A percentile compares a stretch with the other conserved stretches of the same genome.
These are phyloP conservation scores for Polymixis flavicincta DNA, from an alignment of 2,888 invertebrate genomes.

Conservation along the genomic window DNA sequence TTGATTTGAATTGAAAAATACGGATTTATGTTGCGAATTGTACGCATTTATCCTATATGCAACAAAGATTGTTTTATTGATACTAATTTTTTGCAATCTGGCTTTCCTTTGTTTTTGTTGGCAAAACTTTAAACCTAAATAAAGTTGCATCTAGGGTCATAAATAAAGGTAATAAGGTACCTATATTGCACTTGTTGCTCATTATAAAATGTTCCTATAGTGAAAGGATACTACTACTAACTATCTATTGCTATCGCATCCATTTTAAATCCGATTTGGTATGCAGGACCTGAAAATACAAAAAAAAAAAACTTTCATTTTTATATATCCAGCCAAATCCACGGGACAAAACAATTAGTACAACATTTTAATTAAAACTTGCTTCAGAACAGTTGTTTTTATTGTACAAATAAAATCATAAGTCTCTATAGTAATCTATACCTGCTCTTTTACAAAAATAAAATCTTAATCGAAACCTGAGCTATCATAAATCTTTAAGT, in stretches of 20 bases:
- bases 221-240: background rate
- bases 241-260: background rate
- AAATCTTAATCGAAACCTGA: conserved; percentile 39
- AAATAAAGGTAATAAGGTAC: too few species aligned
- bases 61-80: background rate
- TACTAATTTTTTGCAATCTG: background rate
- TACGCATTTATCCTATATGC: too few species aligned
- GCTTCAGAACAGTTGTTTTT: conserved; percentile 44
- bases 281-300: background rate
- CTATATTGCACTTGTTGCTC: background rate
- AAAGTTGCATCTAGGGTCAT: too few species aligned
- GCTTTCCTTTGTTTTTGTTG: too few species aligned
- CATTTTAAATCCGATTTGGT: background rate
- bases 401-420: conserved; percentile 50
- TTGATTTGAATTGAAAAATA: background rate
- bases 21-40: background rate
- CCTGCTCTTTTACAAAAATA: conserved; percentile 21
- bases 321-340: background rate
- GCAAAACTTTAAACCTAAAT: too few species aligned
- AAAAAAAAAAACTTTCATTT: background rate
- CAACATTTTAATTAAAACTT: conserved; percentile 40
- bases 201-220: background rate
- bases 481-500: conserved; percentile 46
- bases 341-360: background rate
- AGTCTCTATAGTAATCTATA: conserved; percentile 20